phyloP scores from a whole-genome alignment of 1,140 invertebrate genomes.

The Centruroides sculpturatus region DNA sequence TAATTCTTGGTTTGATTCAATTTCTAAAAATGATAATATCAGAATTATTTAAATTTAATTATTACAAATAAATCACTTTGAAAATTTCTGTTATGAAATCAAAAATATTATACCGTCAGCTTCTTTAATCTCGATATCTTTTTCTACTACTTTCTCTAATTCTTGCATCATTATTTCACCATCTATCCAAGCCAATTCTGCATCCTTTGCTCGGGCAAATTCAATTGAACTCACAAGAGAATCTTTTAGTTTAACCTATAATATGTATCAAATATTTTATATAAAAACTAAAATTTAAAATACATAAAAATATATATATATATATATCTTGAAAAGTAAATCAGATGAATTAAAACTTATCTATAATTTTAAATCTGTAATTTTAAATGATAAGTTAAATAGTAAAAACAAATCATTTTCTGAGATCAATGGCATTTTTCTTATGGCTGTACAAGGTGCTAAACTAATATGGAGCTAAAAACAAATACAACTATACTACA shows the following conservation, averaged over 20 bases:
- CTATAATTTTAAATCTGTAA: no score
- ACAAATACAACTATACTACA: no score
- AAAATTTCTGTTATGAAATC: not conserved
- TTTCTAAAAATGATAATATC: not conserved
- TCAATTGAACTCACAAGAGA: conserved; percentile 73
- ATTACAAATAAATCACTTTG: no score
- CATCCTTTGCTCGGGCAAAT: conserved; percentile 48
- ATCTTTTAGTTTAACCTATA: conserved; percentile 70
- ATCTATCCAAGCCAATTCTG: conserved; percentile 89
- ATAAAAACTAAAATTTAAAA: not conserved
- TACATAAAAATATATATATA: not conserved
- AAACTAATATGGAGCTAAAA: no score
- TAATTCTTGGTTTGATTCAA: conserved; percentile 8
- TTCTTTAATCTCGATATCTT: conserved; percentile 8
- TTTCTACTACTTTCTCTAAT: conserved; percentile 18
- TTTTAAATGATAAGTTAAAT: no score
- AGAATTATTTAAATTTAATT: no score
- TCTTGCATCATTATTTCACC: conserved; percentile 35
- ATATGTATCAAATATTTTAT: not conserved
- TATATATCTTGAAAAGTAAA: no score
- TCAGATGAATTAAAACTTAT: no score
- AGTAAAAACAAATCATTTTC: no score
- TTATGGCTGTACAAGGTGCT: no score
- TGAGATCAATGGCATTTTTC: no score
- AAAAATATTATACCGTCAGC: conserved; percentile 6